These are phyloP conservation scores for Fringilla coelebs DNA, from an alignment of 2,797 vertebrate species.

Conservation along the genomic window DNA sequence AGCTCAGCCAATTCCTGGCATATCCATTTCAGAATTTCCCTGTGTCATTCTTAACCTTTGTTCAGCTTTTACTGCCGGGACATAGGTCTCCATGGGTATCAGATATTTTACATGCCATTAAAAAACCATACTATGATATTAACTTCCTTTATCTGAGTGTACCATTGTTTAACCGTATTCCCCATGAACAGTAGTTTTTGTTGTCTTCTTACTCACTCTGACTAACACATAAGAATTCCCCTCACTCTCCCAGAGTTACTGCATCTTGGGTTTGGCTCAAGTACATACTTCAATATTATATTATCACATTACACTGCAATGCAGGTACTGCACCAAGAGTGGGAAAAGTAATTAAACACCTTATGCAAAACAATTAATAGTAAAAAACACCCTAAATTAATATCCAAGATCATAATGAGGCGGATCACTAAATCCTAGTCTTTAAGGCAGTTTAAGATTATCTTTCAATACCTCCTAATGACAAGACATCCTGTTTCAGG, in stretches of 20 bases:
- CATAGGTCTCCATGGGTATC: conserved; percentile 17
- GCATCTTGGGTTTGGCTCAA: not conserved
- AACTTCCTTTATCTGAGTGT: not conserved
- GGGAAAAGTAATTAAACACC: not conserved
- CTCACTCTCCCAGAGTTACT: not conserved
- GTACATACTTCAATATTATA: not conserved
- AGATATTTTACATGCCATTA: conserved; percentile 26
- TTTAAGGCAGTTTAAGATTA: not conserved
- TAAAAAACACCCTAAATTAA: not conserved
- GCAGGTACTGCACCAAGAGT: not conserved
- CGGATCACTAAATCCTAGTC: not conserved
- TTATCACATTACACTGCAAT: not conserved
- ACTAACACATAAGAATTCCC: not conserved
- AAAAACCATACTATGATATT: not conserved
- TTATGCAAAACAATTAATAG: not conserved
- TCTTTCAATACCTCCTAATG: not conserved
- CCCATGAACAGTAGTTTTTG: not conserved
- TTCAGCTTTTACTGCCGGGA: conserved; percentile 7
- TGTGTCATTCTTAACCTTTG: not conserved
- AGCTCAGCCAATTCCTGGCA: not conserved
- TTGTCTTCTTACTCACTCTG: not conserved
- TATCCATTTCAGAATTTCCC: not conserved
- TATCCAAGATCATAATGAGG: not conserved
- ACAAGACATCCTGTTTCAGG: not conserved
- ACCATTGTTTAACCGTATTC: not conserved